Base-by-base conservation (phyloP, 2,888 invertebrate genomes). In the Kuschelorhynchus macadamiae region DNA sequence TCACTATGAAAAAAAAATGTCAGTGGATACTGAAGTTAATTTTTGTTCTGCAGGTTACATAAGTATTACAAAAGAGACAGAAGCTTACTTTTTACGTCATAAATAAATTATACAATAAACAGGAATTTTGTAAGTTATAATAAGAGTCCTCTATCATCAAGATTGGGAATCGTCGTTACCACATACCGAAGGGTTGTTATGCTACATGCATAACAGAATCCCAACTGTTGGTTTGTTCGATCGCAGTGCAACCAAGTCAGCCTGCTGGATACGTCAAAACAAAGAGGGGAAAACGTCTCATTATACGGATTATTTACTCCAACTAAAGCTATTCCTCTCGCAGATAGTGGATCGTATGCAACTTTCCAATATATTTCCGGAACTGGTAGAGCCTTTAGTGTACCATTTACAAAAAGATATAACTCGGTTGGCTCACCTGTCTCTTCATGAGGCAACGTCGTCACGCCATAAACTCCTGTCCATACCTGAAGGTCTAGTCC, bases 181-280 rank as follows among this genome's bases (percentile, higher is more conserved):
- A 81, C 81, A 67, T 83, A 82, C 49, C 87, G 84, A 73, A 91
- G 86, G 64, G 88, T 88, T 12, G 85, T 82, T 17, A 90, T 83
- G 0, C 83, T 83, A 77, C 90, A 91, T 75, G 89, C 90, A 80
- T 90, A 90, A 56, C 88, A 87, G 80, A 87, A 87, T 0, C 90
- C 90, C 64, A 21, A 33, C 17, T 52, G 20, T 30, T 87, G 81
- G 71, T 87, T 83, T 57, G 85, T 82, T 0, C 85, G 81, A 0
- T 78, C 65, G 88, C 89, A 89, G 0, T 78, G 78, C n/a, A 91
- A 79, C 90, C 91, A 90, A 73, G 80, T 83, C 73, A 90, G 85
- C 49, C 87, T 85, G 11, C 80, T 71, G 76, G 90, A 90, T 70
- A 89, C 81, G 57, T 87, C 85, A n/a, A 76, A 17, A 62, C 82